Conservation (phyloP, 2,888 invertebrate genomes). For the Geotrupes spiniger region DNA sequence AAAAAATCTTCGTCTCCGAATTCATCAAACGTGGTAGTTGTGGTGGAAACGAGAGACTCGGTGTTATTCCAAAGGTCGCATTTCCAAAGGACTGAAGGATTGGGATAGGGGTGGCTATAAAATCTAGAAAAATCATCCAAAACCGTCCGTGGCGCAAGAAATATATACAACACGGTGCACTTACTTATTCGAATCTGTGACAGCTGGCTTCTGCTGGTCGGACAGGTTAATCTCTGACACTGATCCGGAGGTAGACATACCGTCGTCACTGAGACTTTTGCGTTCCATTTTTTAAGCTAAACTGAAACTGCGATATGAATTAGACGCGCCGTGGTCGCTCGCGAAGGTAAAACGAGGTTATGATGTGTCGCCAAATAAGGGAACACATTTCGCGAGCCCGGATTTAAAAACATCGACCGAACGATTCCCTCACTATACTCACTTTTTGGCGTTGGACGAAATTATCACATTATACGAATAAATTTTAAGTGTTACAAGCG, state of each 20-base stretch:
- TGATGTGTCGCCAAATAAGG: slow-evolving; percentile 20
- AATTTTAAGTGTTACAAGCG: slow-evolving; percentile 13
- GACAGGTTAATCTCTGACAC: slow-evolving; percentile 12
- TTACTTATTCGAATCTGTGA: slow-evolving; percentile 15
- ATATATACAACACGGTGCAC: slow-evolving; percentile 1
- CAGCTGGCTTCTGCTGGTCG: slow-evolving; percentile 9
- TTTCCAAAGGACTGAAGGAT: slow-evolving; percentile 23
- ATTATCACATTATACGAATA: slow-evolving; percentile 20
- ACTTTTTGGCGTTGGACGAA: slow-evolving; percentile 16
- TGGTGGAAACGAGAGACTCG: slow-evolving; percentile 16
- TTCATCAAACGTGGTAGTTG: slow-evolving; percentile 16
- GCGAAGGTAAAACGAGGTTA: slow-evolving; percentile 19
- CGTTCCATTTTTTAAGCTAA: slow-evolving; percentile 20
- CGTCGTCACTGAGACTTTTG: slow-evolving; percentile 11
- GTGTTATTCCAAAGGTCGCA: slow-evolving; percentile 20
- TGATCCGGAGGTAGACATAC: slow-evolving; percentile 4
- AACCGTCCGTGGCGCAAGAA: not conserved
- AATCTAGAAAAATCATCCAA: slow-evolving; percentile 14
- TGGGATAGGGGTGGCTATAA: slow-evolving; percentile 17
- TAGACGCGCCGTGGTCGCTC: not conserved
- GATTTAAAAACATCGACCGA: not conserved
- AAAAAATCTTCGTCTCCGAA: slow-evolving; percentile 6
- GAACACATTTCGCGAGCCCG: slow-evolving; percentile 3
- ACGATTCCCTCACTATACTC: slow-evolving; percentile 11
- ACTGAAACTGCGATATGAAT: slow-evolving; percentile 18